Evolutionary conservation across 1,140 invertebrate species (phyloP).

Genomic region (Marisa cornuarietis): DNA sequence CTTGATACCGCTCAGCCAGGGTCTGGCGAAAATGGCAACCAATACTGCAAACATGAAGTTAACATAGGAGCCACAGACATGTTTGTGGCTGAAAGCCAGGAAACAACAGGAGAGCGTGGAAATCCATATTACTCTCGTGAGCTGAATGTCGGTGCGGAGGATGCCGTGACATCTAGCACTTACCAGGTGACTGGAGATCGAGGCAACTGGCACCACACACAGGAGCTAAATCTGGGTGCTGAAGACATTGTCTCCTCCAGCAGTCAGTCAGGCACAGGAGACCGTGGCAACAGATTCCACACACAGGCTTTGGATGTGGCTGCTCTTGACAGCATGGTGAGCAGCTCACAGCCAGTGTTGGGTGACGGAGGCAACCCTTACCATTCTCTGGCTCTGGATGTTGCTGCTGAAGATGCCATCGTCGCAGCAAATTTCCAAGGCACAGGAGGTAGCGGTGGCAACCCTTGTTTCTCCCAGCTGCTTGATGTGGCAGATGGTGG

Average conservation of each 20-base stretch:
- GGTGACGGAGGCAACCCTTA: slow-evolving; percentile 23
- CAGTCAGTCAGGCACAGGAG: slow-evolving; percentile 4
- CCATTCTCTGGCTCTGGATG: slow-evolving; percentile 26
- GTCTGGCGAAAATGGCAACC: slow-evolving; percentile 21
- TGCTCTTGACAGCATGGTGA: slow-evolving; percentile 5
- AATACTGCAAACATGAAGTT: slow-evolving; percentile 20
- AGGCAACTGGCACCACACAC: slow-evolving; percentile 20
- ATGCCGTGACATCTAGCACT: neutral
- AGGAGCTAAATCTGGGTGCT: slow-evolving; percentile 19
- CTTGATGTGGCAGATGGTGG: neutral
- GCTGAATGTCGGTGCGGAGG: slow-evolving; percentile 16
- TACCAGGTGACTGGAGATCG: slow-evolving; percentile 9
- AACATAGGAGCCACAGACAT: slow-evolving; percentile 18
- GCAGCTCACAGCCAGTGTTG: neutral
- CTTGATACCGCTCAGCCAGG: neutral
- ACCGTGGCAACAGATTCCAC: slow-evolving; percentile 23
- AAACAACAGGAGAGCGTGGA: slow-evolving; percentile 15
- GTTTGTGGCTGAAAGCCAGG: neutral
- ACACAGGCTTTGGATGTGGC: slow-evolving; percentile 20
- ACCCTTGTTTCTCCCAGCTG: slow-evolving; percentile 15
- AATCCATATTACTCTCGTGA: slow-evolving; percentile 23
- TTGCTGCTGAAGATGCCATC: slow-evolving; percentile 12
- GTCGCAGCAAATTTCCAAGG: neutral
- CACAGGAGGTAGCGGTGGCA: neutral
- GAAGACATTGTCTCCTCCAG: slow-evolving; percentile 3